Evolutionary conservation across 1,140 invertebrate species (phyloP), one percentile per base, ranked within the genome.

Genomic region (Aphidius ervi): DNA sequence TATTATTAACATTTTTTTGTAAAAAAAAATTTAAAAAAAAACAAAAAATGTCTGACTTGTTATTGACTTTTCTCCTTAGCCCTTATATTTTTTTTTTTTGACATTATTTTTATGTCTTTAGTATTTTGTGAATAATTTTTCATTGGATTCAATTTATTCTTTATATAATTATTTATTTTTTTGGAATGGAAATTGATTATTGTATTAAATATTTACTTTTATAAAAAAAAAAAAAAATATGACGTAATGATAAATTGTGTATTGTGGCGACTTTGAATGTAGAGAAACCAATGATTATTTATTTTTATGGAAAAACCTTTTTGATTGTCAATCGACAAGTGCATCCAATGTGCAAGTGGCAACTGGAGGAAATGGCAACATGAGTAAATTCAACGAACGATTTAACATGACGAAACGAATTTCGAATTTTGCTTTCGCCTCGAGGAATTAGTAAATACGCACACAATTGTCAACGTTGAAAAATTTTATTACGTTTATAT

Each of bases 1-100:
- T 69, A 69, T 69, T 66, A 73, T 73, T 73, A 67, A 70, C 59
- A 68, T 64, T 66, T 65, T 69, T 70, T 67, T 74, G 66, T 58
- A 71, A 47, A 61, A 58, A 42, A 31, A 31, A 31, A 31, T 31
- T 31, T 1, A 31, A 31, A 31, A 31, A 31, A 1, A 31, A 31
- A 31, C 0, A 31, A 3, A 31, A 31, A 31, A 31, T 31, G 23
- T 31, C 23, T 31, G 23, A 31, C 23, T 31, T 3, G 2, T 31
- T 31, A 31, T 31, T 31, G 23, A 31, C 23, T 31, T 31, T 31
- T 3, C 23, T 31, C 2, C 23, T 31, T 31, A 4, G 23, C 16
- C 16, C 16, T 31, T 31, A 3, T 31, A 31, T 31, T 31, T 31
- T 31, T 31, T 31, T 31, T 3, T 31, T 31, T 31, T 16, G 16